These are phyloP conservation scores for Cyrtonyx montezumae DNA, from an alignment of 2,113 vertebrate genomes.

Conservation along the genomic window DNA sequence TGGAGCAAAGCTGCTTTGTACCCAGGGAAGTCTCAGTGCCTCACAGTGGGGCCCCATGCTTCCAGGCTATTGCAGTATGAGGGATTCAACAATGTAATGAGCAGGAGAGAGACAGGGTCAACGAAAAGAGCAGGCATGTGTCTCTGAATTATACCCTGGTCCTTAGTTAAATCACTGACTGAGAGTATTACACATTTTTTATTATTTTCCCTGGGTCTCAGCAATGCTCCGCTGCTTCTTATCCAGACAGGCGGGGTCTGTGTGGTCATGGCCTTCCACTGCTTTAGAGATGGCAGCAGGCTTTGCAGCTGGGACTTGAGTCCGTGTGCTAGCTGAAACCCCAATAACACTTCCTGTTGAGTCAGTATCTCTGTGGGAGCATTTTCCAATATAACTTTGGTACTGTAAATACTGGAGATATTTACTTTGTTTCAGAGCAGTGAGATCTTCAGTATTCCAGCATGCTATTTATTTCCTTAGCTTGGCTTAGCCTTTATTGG, in stretches of 20 bases:
- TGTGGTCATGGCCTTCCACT: background rate
- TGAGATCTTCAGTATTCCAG: slow-evolving; percentile 19
- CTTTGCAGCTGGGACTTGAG: background rate
- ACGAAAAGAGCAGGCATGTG: fast-evolving
- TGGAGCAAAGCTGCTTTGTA: background rate
- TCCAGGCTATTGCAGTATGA: fast-evolving
- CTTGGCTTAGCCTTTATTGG: slow-evolving; percentile 19
- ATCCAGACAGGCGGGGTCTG: background rate
- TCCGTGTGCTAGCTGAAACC: background rate
- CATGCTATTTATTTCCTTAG: slow-evolving; percentile 38
- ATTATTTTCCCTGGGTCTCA: background rate
- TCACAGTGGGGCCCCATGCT: fast-evolving
- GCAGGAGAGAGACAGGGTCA: background rate
- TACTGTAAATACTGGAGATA: slow-evolving; percentile 57
- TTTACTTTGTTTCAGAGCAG: slow-evolving; percentile 49
- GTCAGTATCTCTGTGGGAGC: background rate
- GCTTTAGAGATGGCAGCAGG: background rate
- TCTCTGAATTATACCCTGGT: background rate
- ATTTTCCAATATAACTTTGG: background rate
- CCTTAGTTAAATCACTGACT: background rate
- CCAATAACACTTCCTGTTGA: background rate
- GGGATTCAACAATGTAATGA: background rate
- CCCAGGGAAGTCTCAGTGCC: background rate
- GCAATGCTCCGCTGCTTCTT: background rate
- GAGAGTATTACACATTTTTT: background rate